Evolutionary conservation across 92 coral and sea anemone species (phyloP).

Genomic region (Porites evermanni): DNA sequence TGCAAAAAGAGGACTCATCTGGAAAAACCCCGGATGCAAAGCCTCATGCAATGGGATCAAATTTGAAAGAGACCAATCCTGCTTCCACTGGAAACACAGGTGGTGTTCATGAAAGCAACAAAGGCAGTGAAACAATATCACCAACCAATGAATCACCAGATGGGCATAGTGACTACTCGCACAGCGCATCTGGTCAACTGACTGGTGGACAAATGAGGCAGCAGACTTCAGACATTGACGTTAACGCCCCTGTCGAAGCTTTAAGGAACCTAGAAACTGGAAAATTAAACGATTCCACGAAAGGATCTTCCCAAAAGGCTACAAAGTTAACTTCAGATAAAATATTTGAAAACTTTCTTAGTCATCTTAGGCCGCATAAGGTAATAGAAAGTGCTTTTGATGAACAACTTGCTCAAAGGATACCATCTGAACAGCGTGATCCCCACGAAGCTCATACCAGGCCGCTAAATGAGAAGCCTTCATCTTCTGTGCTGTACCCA

Average conservation of each 20-base stretch:
- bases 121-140: not conserved
- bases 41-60: not conserved
- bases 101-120: not conserved
- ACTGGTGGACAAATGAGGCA: not conserved
- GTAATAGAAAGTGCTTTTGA: constrained; percentile 37
- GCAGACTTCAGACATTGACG: not conserved
- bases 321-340: not conserved
- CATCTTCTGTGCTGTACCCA: not conserved
- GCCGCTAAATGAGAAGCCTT: not conserved
- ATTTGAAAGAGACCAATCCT: not conserved
- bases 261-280: not conserved
- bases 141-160: not conserved
- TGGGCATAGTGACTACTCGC: not conserved
- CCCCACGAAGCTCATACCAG: not conserved
- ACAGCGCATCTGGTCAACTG: not conserved
- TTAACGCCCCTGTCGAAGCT: not conserved
- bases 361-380: constrained; percentile 40
- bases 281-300: constrained; percentile 6
- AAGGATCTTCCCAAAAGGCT: not conserved
- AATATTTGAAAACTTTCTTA: not conserved
- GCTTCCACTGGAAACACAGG: not conserved
- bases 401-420: constrained; percentile 13
- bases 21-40: not conserved
- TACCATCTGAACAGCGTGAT: constrained; percentile 8
- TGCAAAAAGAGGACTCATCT: not conserved